Evolutionary conservation across 2,888 invertebrate genomes (phyloP).

Genomic region (Cheiracanthium punctorium): DNA sequence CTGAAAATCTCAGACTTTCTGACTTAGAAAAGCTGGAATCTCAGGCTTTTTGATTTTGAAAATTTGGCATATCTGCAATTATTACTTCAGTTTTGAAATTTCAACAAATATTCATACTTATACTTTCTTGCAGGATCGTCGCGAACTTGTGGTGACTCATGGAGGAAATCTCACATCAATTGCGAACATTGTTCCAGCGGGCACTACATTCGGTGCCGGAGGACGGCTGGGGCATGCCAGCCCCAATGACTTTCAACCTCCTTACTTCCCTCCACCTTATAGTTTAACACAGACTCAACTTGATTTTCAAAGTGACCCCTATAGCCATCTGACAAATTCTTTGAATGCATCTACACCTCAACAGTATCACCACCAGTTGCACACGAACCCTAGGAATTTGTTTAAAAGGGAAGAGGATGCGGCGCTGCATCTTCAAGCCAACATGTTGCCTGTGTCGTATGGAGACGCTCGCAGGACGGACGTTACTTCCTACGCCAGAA

Average conservation of each 20-base stretch:
- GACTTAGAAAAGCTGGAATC: no score
- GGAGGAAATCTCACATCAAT: slow-evolving; percentile 78
- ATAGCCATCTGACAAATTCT: slow-evolving; percentile 82
- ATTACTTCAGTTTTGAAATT: no score
- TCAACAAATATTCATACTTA: neutral
- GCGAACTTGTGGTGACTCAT: slow-evolving; percentile 79
- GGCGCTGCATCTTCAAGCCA: slow-evolving; percentile 80
- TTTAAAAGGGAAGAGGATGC: slow-evolving; percentile 80
- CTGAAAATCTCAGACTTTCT: no score
- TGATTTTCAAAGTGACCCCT: slow-evolving; percentile 81
- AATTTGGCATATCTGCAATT: no score
- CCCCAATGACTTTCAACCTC: slow-evolving; percentile 95
- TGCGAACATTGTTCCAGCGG: slow-evolving; percentile 78
- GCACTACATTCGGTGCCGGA: slow-evolving; percentile 76
- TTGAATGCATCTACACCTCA: slow-evolving; percentile 80
- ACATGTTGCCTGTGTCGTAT: slow-evolving; percentile 74
- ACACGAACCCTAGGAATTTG: slow-evolving; percentile 74
- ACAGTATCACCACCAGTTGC: slow-evolving; percentile 78
- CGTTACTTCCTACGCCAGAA: slow-evolving; percentile 71
- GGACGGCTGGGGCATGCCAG: slow-evolving; percentile 79
- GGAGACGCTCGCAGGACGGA: slow-evolving; percentile 72
- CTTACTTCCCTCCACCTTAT: slow-evolving; percentile 94
- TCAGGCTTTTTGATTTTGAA: no score
- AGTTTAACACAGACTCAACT: slow-evolving; percentile 82
- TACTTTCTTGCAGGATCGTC: slow-evolving; percentile 79